Evolutionary conservation across 2,113 vertebrate species (phyloP), one percentile per base, ranked within the genome.

Genomic region (Lampris megalopsis): DNA sequence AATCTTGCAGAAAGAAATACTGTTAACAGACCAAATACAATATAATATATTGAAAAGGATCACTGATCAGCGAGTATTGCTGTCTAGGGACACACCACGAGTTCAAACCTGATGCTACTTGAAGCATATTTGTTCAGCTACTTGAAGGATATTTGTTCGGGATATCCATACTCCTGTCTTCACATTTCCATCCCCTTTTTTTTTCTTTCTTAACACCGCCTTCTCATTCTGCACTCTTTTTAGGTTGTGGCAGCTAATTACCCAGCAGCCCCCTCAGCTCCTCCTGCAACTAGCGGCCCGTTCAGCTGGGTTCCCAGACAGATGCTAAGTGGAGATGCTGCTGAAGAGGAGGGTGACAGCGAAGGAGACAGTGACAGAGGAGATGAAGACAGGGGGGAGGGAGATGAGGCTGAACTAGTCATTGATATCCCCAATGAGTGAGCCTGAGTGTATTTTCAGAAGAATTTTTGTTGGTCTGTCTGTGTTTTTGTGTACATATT

Each of bases 291-390:
- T 45, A 81, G 91, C 2, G 80, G 91, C 11, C 92, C 92, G 2
- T 95, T 95, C 86, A 95, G 93, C 86, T 95, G 94, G 93, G 94
- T 95, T 59, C 94, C 94, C 11, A 85, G 93, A 82, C 94, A 95
- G 67, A 95, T 95, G 94, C 91, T 95, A 8, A 95, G 94, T 2
- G 94, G 93, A 40, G 94, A 95, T 45, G 88, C 92, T 0, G 92
- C 93, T 1, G 94, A 95, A 62, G 94, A 95, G 35, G 94, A 95
- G 43, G 93, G 93, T 5, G 94, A 95, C 4, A 95, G 94, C 0
- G 94, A 95, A 0, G 89, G 69, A 60, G 94, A 95, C 74, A 95
- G 94, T 7, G 94, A 95, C 73, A 83, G 92, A 59, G 93, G 85
- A 56, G 94, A 95, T 10, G 94, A 95, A 67, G 94, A 95, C 84